Base-by-base conservation (phyloP, 2,113 vertebrate species). In the Lepidothrix coronata region DNA sequence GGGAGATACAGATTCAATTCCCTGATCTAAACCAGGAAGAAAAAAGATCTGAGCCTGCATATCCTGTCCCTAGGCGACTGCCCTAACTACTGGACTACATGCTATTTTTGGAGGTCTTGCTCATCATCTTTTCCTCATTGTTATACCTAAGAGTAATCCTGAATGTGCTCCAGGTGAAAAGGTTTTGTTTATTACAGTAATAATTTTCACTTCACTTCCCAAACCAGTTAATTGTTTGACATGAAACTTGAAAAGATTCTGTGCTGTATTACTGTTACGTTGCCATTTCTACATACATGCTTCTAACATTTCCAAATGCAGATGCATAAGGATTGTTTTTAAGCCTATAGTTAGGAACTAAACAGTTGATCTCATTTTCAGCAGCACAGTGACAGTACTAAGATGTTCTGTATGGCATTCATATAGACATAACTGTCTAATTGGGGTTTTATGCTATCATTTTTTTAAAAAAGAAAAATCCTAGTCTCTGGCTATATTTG, bases 161-260 rank as follows among this genome's bases (percentile, higher is more conserved):
- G 66, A 88, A 79, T 16, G 25, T 58, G 54, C 58, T 83, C 41
- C 82, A 75, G 62, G 82, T 91, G 78, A 94, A 94, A 91, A 96
- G 75, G 71, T 91, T 85, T 95, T 73, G 66, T 76, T 79, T 91
- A 44, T 79, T 70, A 93, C 21, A 90, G 44, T 79, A 90, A 80
- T 92, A 93, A 85, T 91, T 91, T 90, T 93, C 78, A 70, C 49
- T 90, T 97, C 78, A 79, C 13, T 61, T 93, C 58, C 85, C 17
- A 77, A 91, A 65, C 39, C 31, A 39, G 28, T 79, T 83, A 88
- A 85, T 76, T 85, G 49, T 72, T 91, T 76, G 77, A 91, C 73
- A 84, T 37, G 71, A 93, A 94, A 94, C 54, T 70, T 85, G 44
- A 92, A 90, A 88, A 85, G 62, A 49, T 57, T 73, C 41, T 73